Conservation (phyloP, 2,113 vertebrate species). For the Apteryx mantelli region DNA sequence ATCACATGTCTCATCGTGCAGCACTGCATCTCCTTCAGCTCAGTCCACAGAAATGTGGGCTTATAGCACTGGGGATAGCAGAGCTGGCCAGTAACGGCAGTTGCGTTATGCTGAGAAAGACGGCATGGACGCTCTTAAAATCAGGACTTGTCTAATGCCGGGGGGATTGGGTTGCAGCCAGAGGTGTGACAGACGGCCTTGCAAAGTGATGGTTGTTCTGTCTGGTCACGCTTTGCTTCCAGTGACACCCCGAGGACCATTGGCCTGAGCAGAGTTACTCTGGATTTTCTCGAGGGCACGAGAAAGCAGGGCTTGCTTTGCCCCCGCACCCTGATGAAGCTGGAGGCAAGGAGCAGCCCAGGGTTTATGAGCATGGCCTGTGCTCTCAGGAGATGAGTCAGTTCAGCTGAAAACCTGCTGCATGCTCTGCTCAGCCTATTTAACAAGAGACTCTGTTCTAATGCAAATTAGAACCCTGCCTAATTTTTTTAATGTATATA, state of each 20-base stretch:
- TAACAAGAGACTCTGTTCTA: background rate
- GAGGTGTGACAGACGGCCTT: background rate
- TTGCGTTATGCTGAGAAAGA: rapidly evolving
- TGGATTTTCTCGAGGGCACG: background rate
- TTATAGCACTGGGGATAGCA: rapidly evolving
- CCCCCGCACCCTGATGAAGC: no score
- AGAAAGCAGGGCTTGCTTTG: background rate
- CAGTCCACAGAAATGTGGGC: background rate
- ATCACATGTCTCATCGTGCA: background rate
- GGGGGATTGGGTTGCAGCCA: background rate
- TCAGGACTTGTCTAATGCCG: background rate
- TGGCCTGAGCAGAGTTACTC: background rate
- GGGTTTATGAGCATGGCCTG: background rate
- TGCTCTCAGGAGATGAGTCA: background rate
- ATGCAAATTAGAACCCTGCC: background rate
- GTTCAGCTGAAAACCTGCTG: background rate
- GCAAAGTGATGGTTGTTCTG: background rate
- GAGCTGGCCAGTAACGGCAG: background rate
- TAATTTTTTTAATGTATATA: background rate
- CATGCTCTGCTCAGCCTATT: background rate
- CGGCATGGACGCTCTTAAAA: no score
- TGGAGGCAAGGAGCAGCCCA: background rate
- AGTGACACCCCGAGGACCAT: background rate
- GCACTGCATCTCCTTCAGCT: background rate
- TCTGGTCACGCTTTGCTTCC: background rate